These are phyloP conservation scores for Astatotilapia flaviijosephi DNA, from an alignment of 2,113 vertebrate species.

Conservation along the genomic window DNA sequence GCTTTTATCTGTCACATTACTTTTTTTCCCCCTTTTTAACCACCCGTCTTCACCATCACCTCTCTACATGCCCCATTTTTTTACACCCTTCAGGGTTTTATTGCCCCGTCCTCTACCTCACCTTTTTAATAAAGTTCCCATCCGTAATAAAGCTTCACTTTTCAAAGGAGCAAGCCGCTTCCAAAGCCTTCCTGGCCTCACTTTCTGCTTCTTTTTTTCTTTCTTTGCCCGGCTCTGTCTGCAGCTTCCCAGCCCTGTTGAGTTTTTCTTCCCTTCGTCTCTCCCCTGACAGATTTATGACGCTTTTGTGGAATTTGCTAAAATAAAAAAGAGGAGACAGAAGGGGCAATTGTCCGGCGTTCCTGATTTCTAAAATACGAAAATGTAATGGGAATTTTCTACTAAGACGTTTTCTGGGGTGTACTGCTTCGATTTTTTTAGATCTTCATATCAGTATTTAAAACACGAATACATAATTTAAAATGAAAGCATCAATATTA, in stretches of 20 bases:
- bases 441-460: background rate
- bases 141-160: constrained; percentile 72
- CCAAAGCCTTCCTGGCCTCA: constrained; percentile 33
- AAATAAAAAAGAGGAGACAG: constrained; percentile 43
- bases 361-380: background rate
- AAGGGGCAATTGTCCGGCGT: constrained; percentile 7
- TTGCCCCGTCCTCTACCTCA: constrained; percentile 46
- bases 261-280: constrained; percentile 24
- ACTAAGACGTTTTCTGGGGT: background rate
- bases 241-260: constrained; percentile 42
- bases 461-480: background rate
- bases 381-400: constrained; percentile 4
- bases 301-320: constrained; percentile 64
- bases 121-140: constrained; percentile 68
- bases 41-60: background rate
- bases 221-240: constrained; percentile 37
- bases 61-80: background rate
- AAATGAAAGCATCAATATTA: background rate
- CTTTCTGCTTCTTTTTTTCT: constrained; percentile 11
- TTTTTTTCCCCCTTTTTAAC: background rate
- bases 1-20: constrained; percentile 21
- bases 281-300: constrained; percentile 71
- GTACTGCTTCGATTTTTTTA: background rate
- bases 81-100: constrained; percentile 33
- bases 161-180: constrained; percentile 60